Percentiles rank a stretch among this genome's conserved stretches.
phyloP scores from a whole-genome alignment of 2,888 invertebrate species.

The Tetanocera ferruginea region DNA sequence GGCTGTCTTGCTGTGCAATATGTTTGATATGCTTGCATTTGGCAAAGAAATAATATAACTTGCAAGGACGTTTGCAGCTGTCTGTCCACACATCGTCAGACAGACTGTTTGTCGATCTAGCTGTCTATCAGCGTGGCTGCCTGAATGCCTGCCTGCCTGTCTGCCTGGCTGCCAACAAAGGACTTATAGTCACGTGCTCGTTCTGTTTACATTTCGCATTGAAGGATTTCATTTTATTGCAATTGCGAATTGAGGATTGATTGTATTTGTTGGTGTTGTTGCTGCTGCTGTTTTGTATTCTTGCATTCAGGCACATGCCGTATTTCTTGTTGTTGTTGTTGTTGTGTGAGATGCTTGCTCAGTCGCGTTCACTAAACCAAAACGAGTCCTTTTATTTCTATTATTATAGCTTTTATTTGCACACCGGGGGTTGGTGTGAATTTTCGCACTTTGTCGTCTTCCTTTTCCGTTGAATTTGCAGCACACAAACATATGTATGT shows the following conservation, averaged over 20 bases:
- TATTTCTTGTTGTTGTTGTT: not conserved
- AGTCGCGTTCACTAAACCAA: not conserved
- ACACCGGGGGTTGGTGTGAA: constrained; percentile 63
- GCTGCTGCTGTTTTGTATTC: constrained; percentile 6
- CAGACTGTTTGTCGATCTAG: too few relatives aligned
- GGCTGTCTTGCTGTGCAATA: constrained; percentile 3
- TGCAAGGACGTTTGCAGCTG: not conserved
- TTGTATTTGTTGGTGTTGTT: constrained; percentile 45
- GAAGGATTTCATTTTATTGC: constrained; percentile 60
- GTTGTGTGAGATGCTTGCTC: not conserved
- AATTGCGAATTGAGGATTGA: constrained; percentile 57
- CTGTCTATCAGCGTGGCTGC: not conserved
- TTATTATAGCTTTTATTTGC: constrained; percentile 44
- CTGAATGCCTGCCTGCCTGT: not conserved
- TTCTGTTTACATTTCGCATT: constrained; percentile 66
- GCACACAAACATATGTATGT: constrained; percentile 34
- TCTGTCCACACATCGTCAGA: too few relatives aligned
- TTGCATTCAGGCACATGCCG: not conserved
- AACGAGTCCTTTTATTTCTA: constrained; percentile 46
- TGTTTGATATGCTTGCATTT: constrained; percentile 3
- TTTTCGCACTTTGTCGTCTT: constrained; percentile 64
- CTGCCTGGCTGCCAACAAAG: not conserved
- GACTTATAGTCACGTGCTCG: constrained; percentile 60
- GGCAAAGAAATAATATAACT: not conserved
- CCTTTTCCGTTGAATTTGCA: constrained; percentile 44